These are phyloP conservation scores for Hecatera dysodea DNA, from an alignment of 2,888 invertebrate genomes.

Conservation along the genomic window DNA sequence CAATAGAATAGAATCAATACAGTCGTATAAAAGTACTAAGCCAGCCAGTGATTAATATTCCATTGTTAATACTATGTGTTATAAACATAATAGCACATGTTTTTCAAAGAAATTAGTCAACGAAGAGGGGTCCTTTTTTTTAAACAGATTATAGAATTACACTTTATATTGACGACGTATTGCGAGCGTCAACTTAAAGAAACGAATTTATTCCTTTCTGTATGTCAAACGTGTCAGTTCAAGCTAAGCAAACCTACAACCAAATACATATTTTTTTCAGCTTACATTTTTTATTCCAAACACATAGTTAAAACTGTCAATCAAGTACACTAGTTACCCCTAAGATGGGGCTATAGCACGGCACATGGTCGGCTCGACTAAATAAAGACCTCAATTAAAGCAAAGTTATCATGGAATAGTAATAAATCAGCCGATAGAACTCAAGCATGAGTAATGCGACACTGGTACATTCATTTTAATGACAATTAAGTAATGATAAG, in stretches of 20 bases:
- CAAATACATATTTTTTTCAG: slow-evolving; percentile 12
- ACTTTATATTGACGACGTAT: background rate
- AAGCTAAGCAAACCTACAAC: slow-evolving; percentile 28
- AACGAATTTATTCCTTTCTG: slow-evolving; percentile 25
- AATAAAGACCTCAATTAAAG: slow-evolving; percentile 55
- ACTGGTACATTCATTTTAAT: slow-evolving; percentile 55
- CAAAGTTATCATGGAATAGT: slow-evolving; percentile 37
- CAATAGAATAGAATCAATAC: background rate
- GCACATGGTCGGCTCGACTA: slow-evolving; percentile 47
- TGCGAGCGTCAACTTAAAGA: background rate
- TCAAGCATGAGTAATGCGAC: slow-evolving; percentile 47
- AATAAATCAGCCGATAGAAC: slow-evolving; percentile 54
- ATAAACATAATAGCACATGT: background rate
- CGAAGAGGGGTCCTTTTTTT: background rate
- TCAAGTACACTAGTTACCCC: slow-evolving; percentile 53
- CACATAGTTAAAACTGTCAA: slow-evolving; percentile 50
- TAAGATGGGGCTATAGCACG: slow-evolving; percentile 54
- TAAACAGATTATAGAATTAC: background rate
- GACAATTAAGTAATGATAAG: slow-evolving; percentile 53
- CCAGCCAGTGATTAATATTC: background rate
- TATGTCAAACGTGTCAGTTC: slow-evolving; percentile 21
- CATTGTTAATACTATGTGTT: background rate
- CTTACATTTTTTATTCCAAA: slow-evolving; percentile 18
- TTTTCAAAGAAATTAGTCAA: slow-evolving; percentile 12
- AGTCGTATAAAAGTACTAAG: slow-evolving; percentile 1